Evolutionary conservation across 2,113 vertebrate species (phyloP), one percentile per base, ranked within the genome.

Genomic region (Gymnorhina tibicen): DNA sequence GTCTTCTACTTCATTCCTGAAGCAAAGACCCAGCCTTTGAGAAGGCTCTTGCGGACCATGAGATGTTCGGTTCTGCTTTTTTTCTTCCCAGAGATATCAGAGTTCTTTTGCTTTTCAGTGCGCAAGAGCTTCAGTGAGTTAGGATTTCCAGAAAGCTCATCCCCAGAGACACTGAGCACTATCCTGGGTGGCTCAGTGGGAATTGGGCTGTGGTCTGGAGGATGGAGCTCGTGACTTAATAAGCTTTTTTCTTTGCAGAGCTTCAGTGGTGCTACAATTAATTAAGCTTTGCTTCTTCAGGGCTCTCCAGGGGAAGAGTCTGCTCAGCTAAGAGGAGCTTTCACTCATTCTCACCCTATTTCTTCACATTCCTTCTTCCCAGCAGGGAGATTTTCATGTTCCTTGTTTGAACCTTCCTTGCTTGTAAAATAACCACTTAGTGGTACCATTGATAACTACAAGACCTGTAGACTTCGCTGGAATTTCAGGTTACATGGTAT

Each of bases 241-340:
- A 82, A 41, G 42, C 11, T 70, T 90, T 94, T 91, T 92, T 82
- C 49, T 47, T 70, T 82, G 56, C 53, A 86, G 74, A 88, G 49
- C 85, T 97, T 81, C 95, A 84, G 8, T 80, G 67, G 39, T 84
- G 68, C 68, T 88, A 70, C 55, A 93, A 72, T 97, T 97, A 96
- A 97, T 96, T 92, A 91, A 89, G 47, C 27, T 70, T 74, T 87
- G 56, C n/a, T 94, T 79, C 94, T 79, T 89, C 87, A 84, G 76
- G 70, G 68, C 39, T 91, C 56, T 49, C 75, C 35, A 75, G 78
- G 59, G 70, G 47, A 90, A 85, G n/a, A 87, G 26, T 68, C 33
- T 85, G 24, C 42, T 80, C 42, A 42, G 27, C 70, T 80, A 56
- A 56, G 35, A 85, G 91, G 55, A 87, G 37, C 67, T 80, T 91